These are phyloP conservation scores for Podarcis siculus DNA, from an alignment of 2,797 vertebrate genomes.

Conservation along the genomic window DNA sequence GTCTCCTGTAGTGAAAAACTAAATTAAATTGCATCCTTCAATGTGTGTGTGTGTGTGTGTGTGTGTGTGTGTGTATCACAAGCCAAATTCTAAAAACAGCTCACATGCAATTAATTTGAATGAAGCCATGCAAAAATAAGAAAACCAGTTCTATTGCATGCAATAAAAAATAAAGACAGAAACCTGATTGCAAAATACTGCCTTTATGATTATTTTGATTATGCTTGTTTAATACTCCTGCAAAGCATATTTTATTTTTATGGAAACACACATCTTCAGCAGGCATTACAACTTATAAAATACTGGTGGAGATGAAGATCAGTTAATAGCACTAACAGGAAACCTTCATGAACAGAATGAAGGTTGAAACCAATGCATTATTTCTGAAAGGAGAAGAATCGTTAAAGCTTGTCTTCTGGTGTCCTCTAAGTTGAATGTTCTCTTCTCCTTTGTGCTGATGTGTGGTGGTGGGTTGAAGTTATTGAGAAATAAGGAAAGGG, in stretches of 20 bases:
- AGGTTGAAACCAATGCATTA: not conserved
- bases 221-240: constrained; percentile 16
- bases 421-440: not conserved
- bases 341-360: not conserved
- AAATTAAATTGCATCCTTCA: constrained; percentile 31
- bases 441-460: not conserved
- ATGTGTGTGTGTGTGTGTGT: constrained; percentile 9
- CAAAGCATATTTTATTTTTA: constrained; percentile 14
- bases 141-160: constrained; percentile 22
- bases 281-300: not conserved
- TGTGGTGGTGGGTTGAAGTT: not conserved
- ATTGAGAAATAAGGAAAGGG: not conserved
- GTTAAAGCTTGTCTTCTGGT: not conserved
- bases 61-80: not conserved
- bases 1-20: constrained; percentile 19
- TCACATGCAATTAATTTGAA: constrained; percentile 22
- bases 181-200: not conserved
- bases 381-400: not conserved
- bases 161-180: constrained; percentile 26
- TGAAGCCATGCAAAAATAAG: constrained; percentile 12
- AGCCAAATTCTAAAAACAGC: constrained; percentile 7
- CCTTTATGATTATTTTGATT: constrained; percentile 15
- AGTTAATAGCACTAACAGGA: not conserved
- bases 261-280: constrained; percentile 5
- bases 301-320: not conserved